These are phyloP conservation scores for Nymphalis polychloros DNA, from an alignment of 2,888 invertebrate genomes.

Conservation along the genomic window DNA sequence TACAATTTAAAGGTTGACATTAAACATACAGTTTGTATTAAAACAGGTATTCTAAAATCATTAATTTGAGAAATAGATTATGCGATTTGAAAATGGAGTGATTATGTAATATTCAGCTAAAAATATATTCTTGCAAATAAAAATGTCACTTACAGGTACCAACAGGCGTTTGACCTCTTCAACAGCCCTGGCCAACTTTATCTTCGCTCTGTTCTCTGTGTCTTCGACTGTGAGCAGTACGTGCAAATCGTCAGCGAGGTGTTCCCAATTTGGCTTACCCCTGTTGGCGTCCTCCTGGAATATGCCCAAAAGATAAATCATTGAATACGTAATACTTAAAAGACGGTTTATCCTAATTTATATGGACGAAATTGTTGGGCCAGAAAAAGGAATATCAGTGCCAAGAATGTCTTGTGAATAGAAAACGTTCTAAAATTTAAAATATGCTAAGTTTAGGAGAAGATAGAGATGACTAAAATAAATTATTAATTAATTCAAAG, in stretches of 20 bases:
- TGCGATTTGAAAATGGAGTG: too few species aligned
- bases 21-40: too few species aligned
- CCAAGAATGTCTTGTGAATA: slow-evolving; percentile 39
- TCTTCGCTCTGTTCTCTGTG: slow-evolving; percentile 96
- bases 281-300: slow-evolving; percentile 98
- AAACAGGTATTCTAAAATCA: too few species aligned
- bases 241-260: slow-evolving; percentile 98
- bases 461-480: slow-evolving; percentile 16
- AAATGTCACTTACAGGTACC: slow-evolving; percentile 93
- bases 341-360: slow-evolving; percentile 39
- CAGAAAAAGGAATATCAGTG: slow-evolving; percentile 38
- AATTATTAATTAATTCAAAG: slow-evolving; percentile 12
- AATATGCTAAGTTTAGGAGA: slow-evolving; percentile 18
- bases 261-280: slow-evolving; percentile 99
- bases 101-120: neutral
- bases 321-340: slow-evolving; percentile 39
- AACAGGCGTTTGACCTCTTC: slow-evolving; percentile 99
- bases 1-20: too few species aligned
- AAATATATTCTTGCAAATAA: slow-evolving; percentile 14
- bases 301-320: slow-evolving; percentile 40
- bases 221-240: slow-evolving; percentile 99
- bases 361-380: slow-evolving; percentile 39
- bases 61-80: too few species aligned
- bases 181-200: slow-evolving; percentile 97
- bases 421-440: slow-evolving; percentile 33